Conservation (phyloP, 1,140 invertebrate genomes). For the Adoxophyes honmai region DNA sequence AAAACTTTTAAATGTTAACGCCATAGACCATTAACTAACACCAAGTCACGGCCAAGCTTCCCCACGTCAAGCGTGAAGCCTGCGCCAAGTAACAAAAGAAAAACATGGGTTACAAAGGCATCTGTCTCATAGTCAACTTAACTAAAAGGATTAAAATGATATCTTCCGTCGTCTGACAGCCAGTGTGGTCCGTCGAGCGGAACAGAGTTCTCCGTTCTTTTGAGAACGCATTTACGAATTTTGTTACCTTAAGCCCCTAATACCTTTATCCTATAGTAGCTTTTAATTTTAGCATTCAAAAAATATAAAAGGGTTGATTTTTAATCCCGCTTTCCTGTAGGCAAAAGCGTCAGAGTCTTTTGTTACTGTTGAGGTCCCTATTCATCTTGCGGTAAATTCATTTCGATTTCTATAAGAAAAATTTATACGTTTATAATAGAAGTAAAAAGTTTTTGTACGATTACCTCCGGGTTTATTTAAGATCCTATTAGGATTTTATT, state of each 20-base stretch:
- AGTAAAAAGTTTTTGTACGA: slow-evolving; percentile 22
- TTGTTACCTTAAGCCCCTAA: slow-evolving; percentile 72
- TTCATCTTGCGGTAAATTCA: slow-evolving; percentile 54
- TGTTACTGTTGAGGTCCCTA: slow-evolving; percentile 43
- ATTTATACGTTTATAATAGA: slow-evolving; percentile 14
- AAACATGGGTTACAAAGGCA: slow-evolving; percentile 53
- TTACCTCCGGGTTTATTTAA: slow-evolving; percentile 16
- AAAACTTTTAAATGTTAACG: neutral
- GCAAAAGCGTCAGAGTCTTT: slow-evolving; percentile 45
- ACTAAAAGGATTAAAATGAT: slow-evolving; percentile 76
- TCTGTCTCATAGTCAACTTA: slow-evolving; percentile 73
- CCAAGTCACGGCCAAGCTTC: slow-evolving; percentile 26
- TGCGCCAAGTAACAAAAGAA: slow-evolving; percentile 45
- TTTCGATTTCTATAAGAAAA: slow-evolving; percentile 42
- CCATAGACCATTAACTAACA: neutral
- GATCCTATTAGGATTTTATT: slow-evolving; percentile 26
- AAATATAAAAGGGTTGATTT: slow-evolving; percentile 65
- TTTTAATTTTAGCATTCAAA: slow-evolving; percentile 68
- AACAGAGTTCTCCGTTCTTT: slow-evolving; percentile 59
- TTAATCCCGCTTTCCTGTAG: slow-evolving; percentile 63
- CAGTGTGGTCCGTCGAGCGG: slow-evolving; percentile 69
- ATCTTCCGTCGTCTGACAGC: slow-evolving; percentile 68
- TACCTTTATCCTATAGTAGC: slow-evolving; percentile 68
- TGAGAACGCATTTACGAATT: slow-evolving; percentile 50
- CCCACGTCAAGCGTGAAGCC: slow-evolving; percentile 30